Evolutionary conservation across 2,113 vertebrate genomes (phyloP), one percentile per base, ranked within the genome.

Genomic region (Neogale vison): DNA sequence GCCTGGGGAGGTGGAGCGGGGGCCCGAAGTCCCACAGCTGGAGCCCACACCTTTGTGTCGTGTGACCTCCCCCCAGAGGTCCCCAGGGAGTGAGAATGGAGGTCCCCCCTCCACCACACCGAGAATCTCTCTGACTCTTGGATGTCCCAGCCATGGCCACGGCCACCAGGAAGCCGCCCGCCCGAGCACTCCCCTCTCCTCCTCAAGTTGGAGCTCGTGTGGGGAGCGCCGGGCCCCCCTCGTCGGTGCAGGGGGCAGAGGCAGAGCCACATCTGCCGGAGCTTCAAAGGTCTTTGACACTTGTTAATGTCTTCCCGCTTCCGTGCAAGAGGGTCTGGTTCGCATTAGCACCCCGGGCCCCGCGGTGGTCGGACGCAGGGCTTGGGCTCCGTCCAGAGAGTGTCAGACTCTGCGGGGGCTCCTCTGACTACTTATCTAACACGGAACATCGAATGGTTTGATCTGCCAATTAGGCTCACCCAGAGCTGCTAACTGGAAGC

Each of bases 401-500:
- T 50, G 39, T 85, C 88, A 26, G 61, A 0, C 92, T 89, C 45
- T 12, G 3, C 93, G 1, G 34, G 13, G 90, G 24, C 81, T 42
- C 90, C 14, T 67, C 93, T 85, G 71, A 94, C 31, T 14, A 88
- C 88, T 97, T 92, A 93, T 97, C 98, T 97, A 92, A 96, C 95
- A 3, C 8, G 67, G 85, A 96, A 96, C 97, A 97, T 93, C 63
- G 55, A 59, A 67, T 13, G 96, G 94, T 95, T 98, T 98, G 98
- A 98, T 98, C 87, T 96, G 95, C 90, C 98, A 97, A 97, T 98
- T 96, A 98, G 98, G 93, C 97, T 4, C 94, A 84, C 97, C 89
- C 9, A 0, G 97, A 97, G 98, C 97, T 11, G 98, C 98, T 98
- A 98, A 96, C 65, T 39, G 90, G 96, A 94, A 99, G 97, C 98